Evolutionary conservation across 1,140 invertebrate species (phyloP).

Genomic region (Steinernema khuongi): DNA sequence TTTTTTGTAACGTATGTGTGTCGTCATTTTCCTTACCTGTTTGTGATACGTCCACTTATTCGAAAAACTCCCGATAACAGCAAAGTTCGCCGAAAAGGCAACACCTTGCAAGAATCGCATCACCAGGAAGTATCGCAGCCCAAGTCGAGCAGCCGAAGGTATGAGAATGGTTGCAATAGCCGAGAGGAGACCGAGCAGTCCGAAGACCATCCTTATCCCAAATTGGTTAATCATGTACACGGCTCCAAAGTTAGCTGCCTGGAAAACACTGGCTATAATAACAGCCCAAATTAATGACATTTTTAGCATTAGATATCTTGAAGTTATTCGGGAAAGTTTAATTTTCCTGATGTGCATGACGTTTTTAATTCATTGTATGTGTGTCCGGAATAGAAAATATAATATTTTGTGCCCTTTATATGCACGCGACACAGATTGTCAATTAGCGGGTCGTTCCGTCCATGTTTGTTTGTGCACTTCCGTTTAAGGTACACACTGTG

Average conservation of each 20-base stretch:
- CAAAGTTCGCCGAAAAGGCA: constrained; percentile 47
- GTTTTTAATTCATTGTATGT: too few species aligned
- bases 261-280: background rate
- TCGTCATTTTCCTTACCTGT: constrained; percentile 31
- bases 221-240: constrained; percentile 36
- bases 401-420: too few species aligned
- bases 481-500: too few species aligned
- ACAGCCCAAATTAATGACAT: background rate
- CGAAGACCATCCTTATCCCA: constrained; percentile 43
- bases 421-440: too few species aligned
- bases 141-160: constrained; percentile 36
- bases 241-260: constrained; percentile 41
- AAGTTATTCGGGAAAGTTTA: constrained; percentile 5
- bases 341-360: too few species aligned
- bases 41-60: constrained; percentile 47
- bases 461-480: too few species aligned
- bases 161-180: constrained; percentile 38
- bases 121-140: constrained; percentile 36
- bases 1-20: background rate
- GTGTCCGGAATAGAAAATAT: too few species aligned
- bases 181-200: constrained; percentile 39
- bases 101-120: constrained; percentile 41
- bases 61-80: constrained; percentile 44
- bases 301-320: background rate
- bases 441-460: too few species aligned